A percentile compares a stretch with the other conserved stretches of the same genome.
phyloP scores from a whole-genome alignment of 2,888 invertebrate genomes.

The Lamellibrachia satsuma region DNA sequence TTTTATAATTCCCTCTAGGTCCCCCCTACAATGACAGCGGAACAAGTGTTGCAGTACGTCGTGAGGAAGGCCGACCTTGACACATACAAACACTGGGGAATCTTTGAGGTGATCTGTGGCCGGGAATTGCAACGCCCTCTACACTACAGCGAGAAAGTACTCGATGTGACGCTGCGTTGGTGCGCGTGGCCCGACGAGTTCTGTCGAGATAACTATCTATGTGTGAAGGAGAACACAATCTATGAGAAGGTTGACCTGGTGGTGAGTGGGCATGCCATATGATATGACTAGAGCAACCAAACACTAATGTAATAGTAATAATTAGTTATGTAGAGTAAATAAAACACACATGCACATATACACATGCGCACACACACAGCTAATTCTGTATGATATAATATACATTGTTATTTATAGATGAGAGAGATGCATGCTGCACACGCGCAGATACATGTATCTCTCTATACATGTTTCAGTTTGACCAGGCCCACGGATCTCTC shows the following conservation, averaged over 20 bases:
- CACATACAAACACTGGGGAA: conserved; percentile 71
- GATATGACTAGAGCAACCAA: not conserved
- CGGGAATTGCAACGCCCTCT: conserved; percentile 74
- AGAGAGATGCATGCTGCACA: too few relatives aligned
- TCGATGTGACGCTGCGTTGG: conserved; percentile 77
- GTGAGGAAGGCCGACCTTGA: conserved; percentile 31
- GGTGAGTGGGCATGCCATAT: conserved; percentile 42
- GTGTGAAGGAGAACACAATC: conserved; percentile 69
- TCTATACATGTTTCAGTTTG: conserved; percentile 65
- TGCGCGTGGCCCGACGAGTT: conserved; percentile 89
- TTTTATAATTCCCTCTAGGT: conserved; percentile 68
- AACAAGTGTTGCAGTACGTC: conserved; percentile 37
- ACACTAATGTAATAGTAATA: not conserved
- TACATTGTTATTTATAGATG: not conserved
- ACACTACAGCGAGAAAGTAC: conserved; percentile 78
- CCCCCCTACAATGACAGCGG: conserved; percentile 74
- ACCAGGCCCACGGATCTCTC: conserved; percentile 72
- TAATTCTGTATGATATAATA: not conserved
- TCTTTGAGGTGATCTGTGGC: conserved; percentile 83
- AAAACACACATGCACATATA: not conserved
- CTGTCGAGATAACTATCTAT: conserved; percentile 81
- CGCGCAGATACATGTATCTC: too few relatives aligned
- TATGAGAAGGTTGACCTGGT: conserved; percentile 53
- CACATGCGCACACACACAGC: not conserved
- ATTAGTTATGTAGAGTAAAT: not conserved